These are phyloP conservation scores for Cosmia pyralina DNA, from an alignment of 2,888 invertebrate genomes.

Conservation along the genomic window DNA sequence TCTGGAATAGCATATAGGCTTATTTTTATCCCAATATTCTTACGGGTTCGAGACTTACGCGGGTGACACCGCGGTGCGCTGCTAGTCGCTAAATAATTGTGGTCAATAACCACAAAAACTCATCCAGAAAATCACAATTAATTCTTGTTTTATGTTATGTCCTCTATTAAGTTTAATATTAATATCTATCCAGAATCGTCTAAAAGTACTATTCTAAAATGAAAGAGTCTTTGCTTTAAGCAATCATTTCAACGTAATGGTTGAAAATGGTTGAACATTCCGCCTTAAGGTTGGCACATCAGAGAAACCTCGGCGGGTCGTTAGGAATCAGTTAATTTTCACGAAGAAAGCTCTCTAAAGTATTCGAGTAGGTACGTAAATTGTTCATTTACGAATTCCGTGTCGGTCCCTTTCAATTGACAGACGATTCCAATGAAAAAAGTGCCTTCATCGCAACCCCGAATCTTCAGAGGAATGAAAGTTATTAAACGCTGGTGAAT, in stretches of 20 bases:
- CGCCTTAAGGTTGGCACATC: slow-evolving; percentile 61
- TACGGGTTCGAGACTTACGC: too few species aligned
- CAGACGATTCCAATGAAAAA: slow-evolving; percentile 66
- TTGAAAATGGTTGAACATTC: slow-evolving; percentile 68
- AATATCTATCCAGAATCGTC: slow-evolving; percentile 28
- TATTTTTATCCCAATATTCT: too few species aligned
- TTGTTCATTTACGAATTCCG: slow-evolving; percentile 69
- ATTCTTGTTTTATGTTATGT: slow-evolving; percentile 7
- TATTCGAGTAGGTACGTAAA: slow-evolving; percentile 67
- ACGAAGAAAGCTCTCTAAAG: slow-evolving; percentile 63
- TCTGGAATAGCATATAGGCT: too few species aligned
- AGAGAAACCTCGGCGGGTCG: slow-evolving; percentile 57
- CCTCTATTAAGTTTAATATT: slow-evolving; percentile 30
- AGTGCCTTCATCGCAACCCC: slow-evolving; percentile 56
- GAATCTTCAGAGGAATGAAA: slow-evolving; percentile 52
- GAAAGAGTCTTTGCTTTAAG: slow-evolving; percentile 63
- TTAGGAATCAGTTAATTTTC: slow-evolving; percentile 70
- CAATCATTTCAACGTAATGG: slow-evolving; percentile 68
- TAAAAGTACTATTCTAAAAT: slow-evolving; percentile 37
- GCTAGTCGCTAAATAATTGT: not conserved
- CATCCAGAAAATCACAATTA: slow-evolving; percentile 15
- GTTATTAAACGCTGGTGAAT: slow-evolving; percentile 51
- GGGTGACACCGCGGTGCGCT: too few species aligned
- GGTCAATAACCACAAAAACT: not conserved
- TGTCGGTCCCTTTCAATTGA: slow-evolving; percentile 67